phyloP scores from a whole-genome alignment of 1,140 invertebrate genomes.

The Drosophila hydei region DNA sequence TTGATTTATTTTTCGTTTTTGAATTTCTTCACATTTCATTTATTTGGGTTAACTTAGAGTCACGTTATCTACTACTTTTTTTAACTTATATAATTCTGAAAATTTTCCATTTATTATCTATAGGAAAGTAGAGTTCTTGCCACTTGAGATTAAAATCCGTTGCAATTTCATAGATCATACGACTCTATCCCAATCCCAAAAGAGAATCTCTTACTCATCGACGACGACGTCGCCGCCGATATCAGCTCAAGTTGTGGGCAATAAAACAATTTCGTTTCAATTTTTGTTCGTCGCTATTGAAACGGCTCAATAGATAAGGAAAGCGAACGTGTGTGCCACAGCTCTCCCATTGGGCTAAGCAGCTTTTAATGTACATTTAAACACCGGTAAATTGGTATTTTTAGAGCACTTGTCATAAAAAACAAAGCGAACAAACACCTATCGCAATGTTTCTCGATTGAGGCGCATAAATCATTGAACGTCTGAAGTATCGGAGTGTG shows the following conservation, averaged over 20 bases:
- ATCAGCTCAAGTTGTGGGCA: slow-evolving; percentile 21
- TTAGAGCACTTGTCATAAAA: slow-evolving; percentile 77
- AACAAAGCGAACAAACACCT: background rate
- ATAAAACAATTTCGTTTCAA: slow-evolving; percentile 69
- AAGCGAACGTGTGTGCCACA: slow-evolving; percentile 9
- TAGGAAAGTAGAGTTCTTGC: background rate
- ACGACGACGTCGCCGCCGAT: slow-evolving; percentile 20
- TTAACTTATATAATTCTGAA: background rate
- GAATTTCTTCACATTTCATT: too few species aligned
- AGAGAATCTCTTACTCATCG: slow-evolving; percentile 9
- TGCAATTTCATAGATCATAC: slow-evolving; percentile 23
- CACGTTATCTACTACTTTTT: background rate
- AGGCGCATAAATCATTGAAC: slow-evolving; percentile 43
- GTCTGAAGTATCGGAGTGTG: slow-evolving; percentile 20
- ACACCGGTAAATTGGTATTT: slow-evolving; percentile 74
- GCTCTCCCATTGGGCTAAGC: slow-evolving; percentile 46
- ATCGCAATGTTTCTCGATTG: slow-evolving; percentile 28
- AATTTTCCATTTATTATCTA: slow-evolving; percentile 21
- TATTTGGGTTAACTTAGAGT: too few species aligned
- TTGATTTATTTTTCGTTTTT: too few species aligned
- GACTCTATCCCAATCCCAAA: slow-evolving; percentile 1
- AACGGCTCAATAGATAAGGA: slow-evolving; percentile 62
- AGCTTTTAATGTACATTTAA: slow-evolving; percentile 80
- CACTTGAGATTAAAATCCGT: slow-evolving; percentile 30
- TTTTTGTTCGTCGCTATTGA: slow-evolving; percentile 47